These are phyloP conservation scores for Andrena flavipes DNA, from an alignment of 2,888 invertebrate species.

Conservation along the genomic window DNA sequence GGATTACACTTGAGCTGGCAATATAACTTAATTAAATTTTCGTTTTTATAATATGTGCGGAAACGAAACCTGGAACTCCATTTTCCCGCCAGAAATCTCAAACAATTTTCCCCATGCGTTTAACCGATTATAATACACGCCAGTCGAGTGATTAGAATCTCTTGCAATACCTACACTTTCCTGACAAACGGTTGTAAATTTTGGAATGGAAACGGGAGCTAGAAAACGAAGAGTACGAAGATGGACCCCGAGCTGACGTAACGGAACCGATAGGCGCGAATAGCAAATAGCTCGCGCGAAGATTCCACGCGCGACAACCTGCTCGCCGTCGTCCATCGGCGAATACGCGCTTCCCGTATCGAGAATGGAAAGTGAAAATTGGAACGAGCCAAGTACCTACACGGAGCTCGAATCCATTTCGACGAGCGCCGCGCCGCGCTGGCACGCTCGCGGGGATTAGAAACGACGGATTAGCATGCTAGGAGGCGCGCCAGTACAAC, in stretches of 20 bases:
- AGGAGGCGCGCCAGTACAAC: conserved; percentile 63
- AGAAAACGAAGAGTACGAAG: neutral
- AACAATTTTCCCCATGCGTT: no score
- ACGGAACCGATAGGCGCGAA: conserved; percentile 1
- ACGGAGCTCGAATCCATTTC: conserved; percentile 63
- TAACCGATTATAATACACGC: no score
- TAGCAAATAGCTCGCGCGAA: neutral
- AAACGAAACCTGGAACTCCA: no score
- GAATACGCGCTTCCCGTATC: conserved; percentile 30
- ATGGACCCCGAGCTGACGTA: neutral
- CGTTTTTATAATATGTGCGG: no score
- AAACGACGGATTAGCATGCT: conserved; percentile 81
- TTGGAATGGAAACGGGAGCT: neutral
- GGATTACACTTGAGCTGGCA: no score
- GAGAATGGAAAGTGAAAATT: conserved; percentile 82
- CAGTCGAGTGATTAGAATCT: no score
- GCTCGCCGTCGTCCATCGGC: neutral
- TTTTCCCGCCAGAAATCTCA: no score
- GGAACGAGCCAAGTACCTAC: conserved; percentile 65
- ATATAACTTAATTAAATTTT: no score
- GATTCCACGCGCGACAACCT: neutral
- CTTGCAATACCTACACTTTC: no score
- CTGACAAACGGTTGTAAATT: no score
- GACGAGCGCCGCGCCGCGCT: conserved; percentile 57
- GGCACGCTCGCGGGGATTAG: conserved; percentile 74